Evolutionary conservation across 2,888 invertebrate species (phyloP).

Genomic region (Schizaphis graminum): DNA sequence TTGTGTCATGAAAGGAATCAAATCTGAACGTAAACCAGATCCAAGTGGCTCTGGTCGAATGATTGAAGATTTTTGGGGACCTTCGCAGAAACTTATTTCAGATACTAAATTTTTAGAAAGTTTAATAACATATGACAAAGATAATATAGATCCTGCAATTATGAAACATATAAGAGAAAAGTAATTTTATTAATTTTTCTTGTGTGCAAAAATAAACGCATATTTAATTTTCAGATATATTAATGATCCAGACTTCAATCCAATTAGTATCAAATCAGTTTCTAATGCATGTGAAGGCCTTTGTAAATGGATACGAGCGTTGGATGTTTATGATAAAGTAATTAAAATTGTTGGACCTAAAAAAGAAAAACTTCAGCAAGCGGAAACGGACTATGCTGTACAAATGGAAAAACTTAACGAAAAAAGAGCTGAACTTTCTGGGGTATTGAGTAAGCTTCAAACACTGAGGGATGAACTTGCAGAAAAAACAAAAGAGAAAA

Average conservation of each 20-base stretch:
- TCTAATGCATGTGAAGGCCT: slow-evolving; percentile 97
- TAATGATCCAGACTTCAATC: slow-evolving; percentile 90
- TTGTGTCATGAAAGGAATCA: slow-evolving; percentile 91
- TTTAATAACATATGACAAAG: slow-evolving; percentile 93
- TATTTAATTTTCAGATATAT: slow-evolving; percentile 77
- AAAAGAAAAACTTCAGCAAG: slow-evolving; percentile 86
- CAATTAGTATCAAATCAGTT: slow-evolving; percentile 87
- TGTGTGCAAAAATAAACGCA: background rate
- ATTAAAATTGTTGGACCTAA: slow-evolving; percentile 97
- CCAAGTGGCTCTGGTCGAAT: slow-evolving; percentile 81
- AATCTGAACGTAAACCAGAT: slow-evolving; percentile 92
- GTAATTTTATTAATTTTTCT: slow-evolving; percentile 72
- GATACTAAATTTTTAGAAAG: slow-evolving; percentile 95
- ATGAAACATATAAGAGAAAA: slow-evolving; percentile 93
- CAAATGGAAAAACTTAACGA: slow-evolving; percentile 95
- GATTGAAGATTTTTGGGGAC: slow-evolving; percentile 93
- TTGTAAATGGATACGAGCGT: slow-evolving; percentile 93
- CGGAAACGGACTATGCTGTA: slow-evolving; percentile 86
- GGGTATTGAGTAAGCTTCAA: slow-evolving; percentile 83
- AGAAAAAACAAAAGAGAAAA: slow-evolving; percentile 95
- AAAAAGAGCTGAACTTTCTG: slow-evolving; percentile 84
- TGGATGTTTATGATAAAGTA: slow-evolving; percentile 96
- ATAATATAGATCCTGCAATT: slow-evolving; percentile 86
- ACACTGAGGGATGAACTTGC: slow-evolving; percentile 96
- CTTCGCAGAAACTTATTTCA: slow-evolving; percentile 89